phyloP scores from a whole-genome alignment of 2,888 invertebrate genomes.

The Cheilosia impressa region DNA sequence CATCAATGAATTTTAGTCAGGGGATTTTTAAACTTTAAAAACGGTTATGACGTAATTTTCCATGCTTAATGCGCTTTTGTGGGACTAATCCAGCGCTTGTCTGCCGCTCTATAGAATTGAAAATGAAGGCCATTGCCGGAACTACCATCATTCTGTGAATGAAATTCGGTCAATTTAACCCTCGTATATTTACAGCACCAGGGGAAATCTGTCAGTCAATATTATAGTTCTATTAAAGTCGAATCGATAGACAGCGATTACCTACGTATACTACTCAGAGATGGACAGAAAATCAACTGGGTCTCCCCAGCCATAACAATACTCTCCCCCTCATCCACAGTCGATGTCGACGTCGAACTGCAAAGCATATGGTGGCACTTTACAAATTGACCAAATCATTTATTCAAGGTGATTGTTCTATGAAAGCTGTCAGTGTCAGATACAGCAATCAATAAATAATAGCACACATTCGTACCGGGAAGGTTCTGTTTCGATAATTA shows the following conservation, averaged over 20 bases:
- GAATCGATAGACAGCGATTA: conserved; percentile 35
- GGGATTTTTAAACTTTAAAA: too few species aligned
- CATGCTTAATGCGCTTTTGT: neutral
- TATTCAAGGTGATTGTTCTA: conserved; percentile 64
- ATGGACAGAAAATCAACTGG: neutral
- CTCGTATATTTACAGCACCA: neutral
- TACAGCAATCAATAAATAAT: conserved; percentile 45
- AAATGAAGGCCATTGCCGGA: neutral
- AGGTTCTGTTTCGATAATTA: conserved; percentile 24
- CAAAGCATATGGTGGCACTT: conserved; percentile 51
- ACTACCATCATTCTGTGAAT: neutral
- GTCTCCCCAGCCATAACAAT: neutral
- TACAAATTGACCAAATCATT: conserved; percentile 70
- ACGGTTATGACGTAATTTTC: neutral
- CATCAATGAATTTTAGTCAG: too few species aligned
- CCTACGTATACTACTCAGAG: neutral
- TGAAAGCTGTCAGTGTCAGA: conserved; percentile 50
- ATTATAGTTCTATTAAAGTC: conserved; percentile 14
- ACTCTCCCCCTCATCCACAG: neutral
- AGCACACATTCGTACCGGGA: neutral
- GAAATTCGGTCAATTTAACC: neutral
- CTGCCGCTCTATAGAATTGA: neutral
- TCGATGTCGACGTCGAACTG: conserved; percentile 9
- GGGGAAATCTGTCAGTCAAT: conserved; percentile 27
- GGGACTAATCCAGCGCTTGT: too few species aligned